Conservation (phyloP, 2,113 vertebrate species). For the Glareola pratincola region DNA sequence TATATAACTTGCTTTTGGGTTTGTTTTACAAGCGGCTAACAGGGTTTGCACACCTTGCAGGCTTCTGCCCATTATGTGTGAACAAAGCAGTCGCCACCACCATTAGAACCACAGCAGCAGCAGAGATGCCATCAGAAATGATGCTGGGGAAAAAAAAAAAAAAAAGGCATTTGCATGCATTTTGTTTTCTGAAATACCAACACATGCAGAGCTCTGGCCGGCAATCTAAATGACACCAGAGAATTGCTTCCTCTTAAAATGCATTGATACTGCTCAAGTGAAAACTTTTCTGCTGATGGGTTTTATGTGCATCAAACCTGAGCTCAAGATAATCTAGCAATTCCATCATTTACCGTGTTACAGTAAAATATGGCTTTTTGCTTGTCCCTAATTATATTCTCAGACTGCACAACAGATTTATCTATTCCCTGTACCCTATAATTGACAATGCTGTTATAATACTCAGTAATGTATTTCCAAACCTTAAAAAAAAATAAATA, state of each 20-base stretch:
- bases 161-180: neutral
- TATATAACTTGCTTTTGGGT: neutral
- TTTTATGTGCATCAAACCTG: neutral
- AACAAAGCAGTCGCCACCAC: neutral
- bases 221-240: neutral
- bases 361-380: neutral
- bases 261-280: neutral
- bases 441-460: neutral
- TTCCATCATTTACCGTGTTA: neutral
- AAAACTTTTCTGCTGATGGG: neutral
- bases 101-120: accelerated
- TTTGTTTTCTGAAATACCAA: neutral
- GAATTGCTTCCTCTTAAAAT: neutral
- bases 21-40: neutral
- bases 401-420: neutral
- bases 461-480: neutral
- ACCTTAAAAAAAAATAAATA: neutral
- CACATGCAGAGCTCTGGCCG: neutral
- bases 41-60: neutral
- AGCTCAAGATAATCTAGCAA: neutral
- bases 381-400: neutral
- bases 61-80: accelerated
- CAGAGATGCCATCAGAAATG: neutral
- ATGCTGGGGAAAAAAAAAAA: neutral
- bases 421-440: neutral